Evolutionary conservation across 2,797 vertebrate species (phyloP).

Genomic region (Myotis daubentonii): DNA sequence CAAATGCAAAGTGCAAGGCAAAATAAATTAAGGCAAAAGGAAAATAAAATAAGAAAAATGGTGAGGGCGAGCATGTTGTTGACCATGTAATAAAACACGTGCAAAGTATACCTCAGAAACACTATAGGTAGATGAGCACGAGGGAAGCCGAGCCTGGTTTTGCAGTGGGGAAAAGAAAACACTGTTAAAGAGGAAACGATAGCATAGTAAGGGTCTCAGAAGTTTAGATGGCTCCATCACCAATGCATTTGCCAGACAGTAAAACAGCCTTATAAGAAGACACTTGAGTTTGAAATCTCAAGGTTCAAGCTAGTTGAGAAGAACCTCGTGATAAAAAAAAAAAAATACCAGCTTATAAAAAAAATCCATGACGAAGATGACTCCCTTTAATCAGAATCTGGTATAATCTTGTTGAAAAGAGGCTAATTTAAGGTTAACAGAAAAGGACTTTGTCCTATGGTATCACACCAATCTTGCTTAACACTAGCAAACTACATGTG

Average conservation of each 20-base stretch:
- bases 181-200: conserved; percentile 89
- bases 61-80: conserved; percentile 87
- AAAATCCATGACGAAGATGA: conserved; percentile 56
- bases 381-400: conserved; percentile 41
- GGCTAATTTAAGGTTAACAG: conserved; percentile 35
- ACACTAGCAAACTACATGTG: background rate
- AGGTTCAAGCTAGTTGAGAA: conserved; percentile 80
- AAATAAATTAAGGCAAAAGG: conserved; percentile 81
- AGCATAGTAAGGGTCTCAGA: conserved; percentile 85
- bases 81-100: conserved; percentile 92
- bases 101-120: conserved; percentile 99
- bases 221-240: conserved; percentile 85
- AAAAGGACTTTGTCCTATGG: conserved; percentile 29
- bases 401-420: conserved; percentile 55
- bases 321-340: conserved; percentile 65
- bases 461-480: conserved; percentile 11
- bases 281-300: conserved; percentile 74
- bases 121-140: conserved; percentile 99
- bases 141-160: conserved; percentile 99
- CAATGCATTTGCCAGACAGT: conserved; percentile 83
- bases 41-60: conserved; percentile 82
- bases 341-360: conserved; percentile 4
- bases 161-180: conserved; percentile 93
- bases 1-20: conserved; percentile 85
- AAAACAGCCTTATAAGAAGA: conserved; percentile 80